These are phyloP conservation scores for Lethrus apterus DNA, from an alignment of 1,140 invertebrate species.

Conservation along the genomic window DNA sequence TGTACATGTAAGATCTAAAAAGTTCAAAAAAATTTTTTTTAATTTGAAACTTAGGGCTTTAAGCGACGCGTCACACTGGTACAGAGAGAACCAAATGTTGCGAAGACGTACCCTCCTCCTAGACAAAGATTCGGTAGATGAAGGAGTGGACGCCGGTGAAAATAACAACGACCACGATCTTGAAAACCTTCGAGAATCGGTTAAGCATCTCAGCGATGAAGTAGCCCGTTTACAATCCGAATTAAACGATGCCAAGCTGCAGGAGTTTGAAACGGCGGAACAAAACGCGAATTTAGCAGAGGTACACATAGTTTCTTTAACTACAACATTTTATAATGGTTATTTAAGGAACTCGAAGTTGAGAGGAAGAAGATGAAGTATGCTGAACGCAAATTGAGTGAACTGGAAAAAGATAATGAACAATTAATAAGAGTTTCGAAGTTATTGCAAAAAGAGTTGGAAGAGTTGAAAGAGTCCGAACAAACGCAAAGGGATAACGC, in stretches of 20 bases:
- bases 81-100: conserved; percentile 62
- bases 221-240: conserved; percentile 60
- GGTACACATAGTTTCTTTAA: too few species aligned
- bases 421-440: conserved; percentile 36
- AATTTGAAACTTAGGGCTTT: conserved; percentile 41
- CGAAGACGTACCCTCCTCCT: conserved; percentile 58
- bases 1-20: conserved; percentile 49
- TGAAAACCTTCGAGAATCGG: conserved; percentile 58
- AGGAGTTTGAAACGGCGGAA: conserved; percentile 65
- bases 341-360: conserved; percentile 52
- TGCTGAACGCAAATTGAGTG: conserved; percentile 43
- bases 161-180: conserved; percentile 54
- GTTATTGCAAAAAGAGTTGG: conserved; percentile 55
- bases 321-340: too few species aligned
- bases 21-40: conserved; percentile 4
- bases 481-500: conserved; percentile 53
- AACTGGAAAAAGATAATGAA: conserved; percentile 5
- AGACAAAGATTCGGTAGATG: conserved; percentile 37
- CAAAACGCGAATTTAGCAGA: conserved; percentile 46
- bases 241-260: conserved; percentile 52
- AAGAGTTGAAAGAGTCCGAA: conserved; percentile 50
- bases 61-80: conserved; percentile 58
- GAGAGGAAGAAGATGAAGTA: conserved; percentile 44
- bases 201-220: conserved; percentile 55
- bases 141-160: conserved; percentile 44